Conservation (phyloP, 2,888 invertebrate species). For the Sesamia inferens region DNA sequence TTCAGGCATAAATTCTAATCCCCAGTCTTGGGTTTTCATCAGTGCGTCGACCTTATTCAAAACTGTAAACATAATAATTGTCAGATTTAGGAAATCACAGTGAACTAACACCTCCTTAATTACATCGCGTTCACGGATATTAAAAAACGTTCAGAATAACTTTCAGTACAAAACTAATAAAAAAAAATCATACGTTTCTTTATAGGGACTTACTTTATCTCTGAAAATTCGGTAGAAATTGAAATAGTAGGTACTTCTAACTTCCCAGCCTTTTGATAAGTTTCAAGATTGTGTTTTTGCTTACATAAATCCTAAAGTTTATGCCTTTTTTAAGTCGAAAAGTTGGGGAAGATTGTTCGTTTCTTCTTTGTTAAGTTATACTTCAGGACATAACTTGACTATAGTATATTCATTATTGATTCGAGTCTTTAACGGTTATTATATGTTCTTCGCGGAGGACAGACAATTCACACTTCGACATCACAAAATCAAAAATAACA, state of each 20-base stretch:
- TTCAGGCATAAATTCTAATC: no score
- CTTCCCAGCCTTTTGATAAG: slow-evolving; percentile 34
- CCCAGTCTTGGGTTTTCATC: no score
- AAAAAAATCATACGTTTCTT: background rate
- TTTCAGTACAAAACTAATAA: no score
- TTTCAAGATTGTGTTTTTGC: slow-evolving; percentile 22
- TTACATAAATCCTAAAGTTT: slow-evolving; percentile 26
- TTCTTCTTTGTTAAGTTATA: slow-evolving; percentile 9
- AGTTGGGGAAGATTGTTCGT: slow-evolving; percentile 13
- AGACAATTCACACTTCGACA: background rate
- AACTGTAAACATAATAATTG: background rate
- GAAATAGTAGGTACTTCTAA: slow-evolving; percentile 20
- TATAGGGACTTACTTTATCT: background rate
- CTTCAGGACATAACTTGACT: background rate
- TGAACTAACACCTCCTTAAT: background rate
- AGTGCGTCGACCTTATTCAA: background rate
- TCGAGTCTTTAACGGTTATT: background rate
- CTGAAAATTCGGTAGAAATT: slow-evolving; percentile 13
- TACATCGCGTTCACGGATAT: background rate
- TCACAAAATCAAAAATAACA: background rate
- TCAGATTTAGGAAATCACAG: background rate
- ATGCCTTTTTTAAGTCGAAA: slow-evolving; percentile 19
- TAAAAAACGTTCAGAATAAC: background rate
- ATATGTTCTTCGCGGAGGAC: background rate
- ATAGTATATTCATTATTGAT: background rate